phyloP scores from a whole-genome alignment of 1,140 invertebrate genomes.

The Drosophila persimilis region DNA sequence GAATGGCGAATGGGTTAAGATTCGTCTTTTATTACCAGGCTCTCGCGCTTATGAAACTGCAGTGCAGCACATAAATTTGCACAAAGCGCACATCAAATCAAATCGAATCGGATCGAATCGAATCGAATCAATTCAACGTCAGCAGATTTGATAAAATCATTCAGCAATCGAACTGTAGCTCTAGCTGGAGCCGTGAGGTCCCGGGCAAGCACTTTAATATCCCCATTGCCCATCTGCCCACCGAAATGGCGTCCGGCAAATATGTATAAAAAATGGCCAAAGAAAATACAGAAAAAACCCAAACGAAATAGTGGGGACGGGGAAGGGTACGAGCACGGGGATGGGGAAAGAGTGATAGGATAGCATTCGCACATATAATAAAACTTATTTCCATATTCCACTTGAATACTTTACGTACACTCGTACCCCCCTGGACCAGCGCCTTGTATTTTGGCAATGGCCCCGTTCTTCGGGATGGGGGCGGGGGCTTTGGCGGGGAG shows the following conservation, averaged over 20 bases:
- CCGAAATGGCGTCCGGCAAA: slow-evolving; percentile 30
- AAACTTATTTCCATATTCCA: slow-evolving; percentile 64
- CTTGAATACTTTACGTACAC: slow-evolving; percentile 31
- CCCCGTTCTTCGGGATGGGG: background rate
- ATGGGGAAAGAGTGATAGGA: slow-evolving; percentile 4
- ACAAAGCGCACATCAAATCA: slow-evolving; percentile 75
- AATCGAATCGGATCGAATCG: slow-evolving; percentile 28
- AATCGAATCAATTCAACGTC: slow-evolving; percentile 69
- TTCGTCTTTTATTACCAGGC: slow-evolving; percentile 36
- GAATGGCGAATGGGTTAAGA: slow-evolving; percentile 15
- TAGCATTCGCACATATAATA: slow-evolving; percentile 60
- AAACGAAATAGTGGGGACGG: background rate
- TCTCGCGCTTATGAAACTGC: slow-evolving; percentile 69
- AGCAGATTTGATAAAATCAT: slow-evolving; percentile 77
- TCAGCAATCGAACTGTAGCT: slow-evolving; percentile 10
- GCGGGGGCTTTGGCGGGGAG: too few species aligned
- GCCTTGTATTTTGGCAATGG: slow-evolving; percentile 23
- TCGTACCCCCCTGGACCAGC: background rate
- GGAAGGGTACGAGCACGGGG: background rate
- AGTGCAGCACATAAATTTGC: slow-evolving; percentile 72
- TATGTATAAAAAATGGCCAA: slow-evolving; percentile 4
- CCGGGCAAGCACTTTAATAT: slow-evolving; percentile 61
- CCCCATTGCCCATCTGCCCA: slow-evolving; percentile 30
- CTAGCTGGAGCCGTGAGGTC: background rate
- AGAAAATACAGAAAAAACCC: slow-evolving; percentile 28